Evolutionary conservation across 2,113 vertebrate genomes (phyloP).

Genomic region (Lates calcarifer): DNA sequence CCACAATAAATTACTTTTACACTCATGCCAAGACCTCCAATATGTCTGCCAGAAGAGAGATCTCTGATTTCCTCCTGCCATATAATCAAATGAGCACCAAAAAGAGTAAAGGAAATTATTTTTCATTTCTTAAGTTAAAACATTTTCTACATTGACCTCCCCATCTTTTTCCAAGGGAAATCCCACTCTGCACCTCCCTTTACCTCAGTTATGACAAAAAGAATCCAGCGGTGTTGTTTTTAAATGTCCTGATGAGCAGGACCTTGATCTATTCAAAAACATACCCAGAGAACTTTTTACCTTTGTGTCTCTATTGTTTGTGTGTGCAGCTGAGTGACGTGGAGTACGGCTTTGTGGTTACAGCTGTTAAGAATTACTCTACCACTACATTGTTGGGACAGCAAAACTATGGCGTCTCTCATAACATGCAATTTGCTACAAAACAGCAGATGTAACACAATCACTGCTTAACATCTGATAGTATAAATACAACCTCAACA

Average conservation of each 20-base stretch:
- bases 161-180: not conserved
- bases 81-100: too few relatives aligned
- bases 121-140: not conserved
- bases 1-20: too few relatives aligned
- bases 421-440: constrained; percentile 37
- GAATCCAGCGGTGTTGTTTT: not conserved
- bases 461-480: not conserved
- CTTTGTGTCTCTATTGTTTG: not conserved
- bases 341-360: not conserved
- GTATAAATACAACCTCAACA: not conserved
- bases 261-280: not conserved
- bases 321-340: constrained; percentile 2
- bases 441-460: not conserved
- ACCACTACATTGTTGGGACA: constrained; percentile 13
- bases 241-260: not conserved
- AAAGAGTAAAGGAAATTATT: not conserved
- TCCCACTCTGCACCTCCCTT: not conserved
- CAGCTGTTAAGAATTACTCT: constrained; percentile 22
- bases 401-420: constrained; percentile 1
- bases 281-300: not conserved
- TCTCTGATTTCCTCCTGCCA: too few relatives aligned
- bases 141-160: not conserved
- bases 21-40: too few relatives aligned
- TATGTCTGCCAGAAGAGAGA: not conserved
- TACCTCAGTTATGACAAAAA: too few relatives aligned